Evolutionary conservation across 2,888 invertebrate genomes (phyloP).

Genomic region (Tetanocera ferruginea): DNA sequence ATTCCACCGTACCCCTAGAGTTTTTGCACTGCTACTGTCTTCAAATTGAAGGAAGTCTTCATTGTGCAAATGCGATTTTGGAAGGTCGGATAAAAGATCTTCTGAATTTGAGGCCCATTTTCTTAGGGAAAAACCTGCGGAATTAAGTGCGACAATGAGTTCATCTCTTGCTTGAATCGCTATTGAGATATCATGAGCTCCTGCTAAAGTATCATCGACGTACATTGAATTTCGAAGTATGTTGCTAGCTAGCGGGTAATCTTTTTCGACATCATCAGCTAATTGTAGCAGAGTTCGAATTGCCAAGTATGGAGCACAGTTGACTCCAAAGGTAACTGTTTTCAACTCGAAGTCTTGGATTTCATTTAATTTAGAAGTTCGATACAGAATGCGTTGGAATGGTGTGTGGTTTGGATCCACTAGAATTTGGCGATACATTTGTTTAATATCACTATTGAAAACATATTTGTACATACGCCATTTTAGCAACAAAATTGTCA

Average conservation of each 20-base stretch:
- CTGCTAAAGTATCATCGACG: neutral
- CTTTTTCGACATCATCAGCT: neutral
- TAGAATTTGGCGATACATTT: slow-evolving; percentile 14
- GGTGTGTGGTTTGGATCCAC: neutral
- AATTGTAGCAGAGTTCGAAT: neutral
- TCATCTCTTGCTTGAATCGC: neutral
- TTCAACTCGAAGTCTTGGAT: neutral
- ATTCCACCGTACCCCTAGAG: neutral
- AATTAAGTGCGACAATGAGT: neutral
- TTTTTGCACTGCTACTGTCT: neutral
- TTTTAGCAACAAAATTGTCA: neutral
- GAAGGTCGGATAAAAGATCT: neutral
- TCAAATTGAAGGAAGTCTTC: neutral
- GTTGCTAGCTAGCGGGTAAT: neutral
- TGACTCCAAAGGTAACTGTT: too few species aligned
- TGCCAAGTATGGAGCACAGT: neutral
- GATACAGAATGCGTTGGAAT: neutral
- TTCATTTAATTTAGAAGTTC: neutral
- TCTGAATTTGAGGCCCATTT: neutral
- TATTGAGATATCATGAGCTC: neutral
- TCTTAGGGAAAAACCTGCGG: neutral
- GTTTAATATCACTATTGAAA: neutral
- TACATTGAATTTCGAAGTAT: neutral
- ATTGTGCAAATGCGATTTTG: neutral
- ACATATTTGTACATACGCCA: neutral